A percentile compares a stretch with the other conserved stretches of the same genome.
These are phyloP conservation scores for Leptonema lineaticorne DNA, from an alignment of 1,140 invertebrate genomes.

Conservation along the genomic window DNA sequence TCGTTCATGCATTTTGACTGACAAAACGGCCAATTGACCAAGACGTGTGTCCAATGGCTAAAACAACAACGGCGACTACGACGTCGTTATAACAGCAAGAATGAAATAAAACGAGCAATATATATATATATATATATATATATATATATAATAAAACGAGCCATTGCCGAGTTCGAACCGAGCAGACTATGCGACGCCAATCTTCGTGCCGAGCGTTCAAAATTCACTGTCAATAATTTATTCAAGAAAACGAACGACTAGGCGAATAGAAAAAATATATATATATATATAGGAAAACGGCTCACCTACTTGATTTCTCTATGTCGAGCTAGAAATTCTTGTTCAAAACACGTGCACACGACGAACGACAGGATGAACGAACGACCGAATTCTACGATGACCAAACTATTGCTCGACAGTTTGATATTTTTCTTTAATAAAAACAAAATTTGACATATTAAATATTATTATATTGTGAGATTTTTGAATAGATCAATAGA, in stretches of 20 bases:
- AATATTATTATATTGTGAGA: too few relatives aligned
- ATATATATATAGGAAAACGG: too few relatives aligned
- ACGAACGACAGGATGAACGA: background rate
- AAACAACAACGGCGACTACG: too few relatives aligned
- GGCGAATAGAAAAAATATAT: too few relatives aligned
- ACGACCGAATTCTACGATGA: background rate
- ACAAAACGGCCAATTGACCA: conserved; percentile 2
- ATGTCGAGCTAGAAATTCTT: conserved; percentile 23
- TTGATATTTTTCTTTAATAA: too few relatives aligned
- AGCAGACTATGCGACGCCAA: conserved; percentile 26
- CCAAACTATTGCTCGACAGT: background rate
- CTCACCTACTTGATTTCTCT: conserved; percentile 25
- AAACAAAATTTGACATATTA: background rate
- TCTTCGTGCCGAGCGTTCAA: conserved; percentile 13
- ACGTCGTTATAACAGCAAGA: too few relatives aligned
- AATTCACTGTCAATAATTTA: conserved; percentile 26
- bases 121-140: too few relatives aligned
- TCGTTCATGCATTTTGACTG: background rate
- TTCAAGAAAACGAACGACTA: too few relatives aligned
- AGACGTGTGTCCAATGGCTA: background rate
- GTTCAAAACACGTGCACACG: background rate
- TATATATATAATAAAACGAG: conserved; percentile 6
- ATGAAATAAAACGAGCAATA: too few relatives aligned
- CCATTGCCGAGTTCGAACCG: background rate
- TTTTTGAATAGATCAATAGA: too few relatives aligned